These are phyloP conservation scores for Anodontia alba DNA, from an alignment of 2,888 invertebrate genomes.

Conservation along the genomic window DNA sequence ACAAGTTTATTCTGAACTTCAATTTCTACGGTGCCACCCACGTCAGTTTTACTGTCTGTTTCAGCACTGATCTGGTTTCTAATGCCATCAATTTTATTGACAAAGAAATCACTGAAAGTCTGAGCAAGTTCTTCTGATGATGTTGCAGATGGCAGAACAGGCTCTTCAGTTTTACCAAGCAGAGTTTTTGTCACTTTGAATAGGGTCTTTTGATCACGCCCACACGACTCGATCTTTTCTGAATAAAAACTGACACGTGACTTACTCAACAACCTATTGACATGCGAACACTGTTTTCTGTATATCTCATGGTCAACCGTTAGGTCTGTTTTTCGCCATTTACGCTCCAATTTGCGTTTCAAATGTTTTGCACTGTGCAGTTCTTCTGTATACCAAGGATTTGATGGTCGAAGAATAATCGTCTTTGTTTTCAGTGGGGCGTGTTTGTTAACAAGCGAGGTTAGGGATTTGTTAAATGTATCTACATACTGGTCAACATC, in stretches of 20 bases:
- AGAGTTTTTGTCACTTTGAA: slow-evolving; percentile 27
- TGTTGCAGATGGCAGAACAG: background rate
- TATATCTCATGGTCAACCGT: slow-evolving; percentile 21
- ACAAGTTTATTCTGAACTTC: background rate
- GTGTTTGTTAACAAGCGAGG: slow-evolving; percentile 34
- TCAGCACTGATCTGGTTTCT: background rate
- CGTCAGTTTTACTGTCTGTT: background rate
- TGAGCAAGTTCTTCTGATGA: slow-evolving; percentile 13
- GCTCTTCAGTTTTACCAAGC: background rate
- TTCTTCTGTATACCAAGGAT: slow-evolving; percentile 20
- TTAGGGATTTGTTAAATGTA: background rate
- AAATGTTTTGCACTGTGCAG: slow-evolving; percentile 13
- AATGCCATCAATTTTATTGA: slow-evolving; percentile 9
- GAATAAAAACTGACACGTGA: slow-evolving; percentile 1
- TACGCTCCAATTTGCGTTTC: slow-evolving; percentile 18
- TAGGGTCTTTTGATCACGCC: slow-evolving; percentile 21
- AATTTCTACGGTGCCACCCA: background rate
- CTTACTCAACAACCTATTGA: background rate
- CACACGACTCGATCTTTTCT: slow-evolving; percentile 13
- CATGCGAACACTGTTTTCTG: slow-evolving; percentile 11
- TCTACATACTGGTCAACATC: background rate
- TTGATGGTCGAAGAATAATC: slow-evolving; percentile 32
- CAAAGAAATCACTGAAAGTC: slow-evolving; percentile 10
- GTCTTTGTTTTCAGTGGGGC: slow-evolving; percentile 44
- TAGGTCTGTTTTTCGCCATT: slow-evolving; percentile 17